Evolutionary conservation across 2,113 vertebrate genomes (phyloP), one percentile per base, ranked within the genome.

Genomic region (Myanophis thanlyinensis): DNA sequence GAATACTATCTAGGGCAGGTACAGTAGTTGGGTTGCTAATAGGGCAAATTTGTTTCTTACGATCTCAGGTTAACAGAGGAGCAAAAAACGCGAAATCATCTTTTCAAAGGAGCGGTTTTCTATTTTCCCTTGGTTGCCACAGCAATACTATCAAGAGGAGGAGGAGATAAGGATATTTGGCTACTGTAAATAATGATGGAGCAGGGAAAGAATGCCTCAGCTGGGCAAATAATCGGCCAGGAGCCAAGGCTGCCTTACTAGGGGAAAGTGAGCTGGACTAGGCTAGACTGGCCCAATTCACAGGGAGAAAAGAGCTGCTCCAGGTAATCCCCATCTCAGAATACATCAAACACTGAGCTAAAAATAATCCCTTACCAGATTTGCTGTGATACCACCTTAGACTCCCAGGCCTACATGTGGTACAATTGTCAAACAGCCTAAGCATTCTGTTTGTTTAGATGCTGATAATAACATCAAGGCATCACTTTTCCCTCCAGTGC

Each of bases 191-290:
- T 5, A 27, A 35, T 49, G 23, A 80, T 49, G 89, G 53, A 48
- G 46, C 46, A 80, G 62, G 89, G 51, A 89, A 89, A 52, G 88
- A 87, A 94, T 92, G 80, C 35, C 87, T 52, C 84, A n/a, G 18
- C 23, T 44, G 30, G 49, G 27, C 56, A 51, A 88, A 92, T 48
- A 73, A 62, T 62, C 4, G 35, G 27, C 15, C 9, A 59, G 52
- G 56, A 30, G 15, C 0, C 0, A 49, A 56, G 47, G 52, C 15
- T 40, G 8, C 44, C 20, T 85, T 10, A 12, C 18, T 6, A 92
- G 87, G 89, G 56, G 52, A 67, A 93, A 54, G 49, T 30, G 12
- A 47, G 30, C 23, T 67, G 46, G 12, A 18, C 85, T 18, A 49
- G 80, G 35, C 5, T 27, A 20, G n/a, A 35, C 8, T 80, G 62